Percentiles rank a stretch among this genome's conserved stretches.
Conservation (phyloP, 2,888 invertebrate species). For the Allacma fusca region DNA sequence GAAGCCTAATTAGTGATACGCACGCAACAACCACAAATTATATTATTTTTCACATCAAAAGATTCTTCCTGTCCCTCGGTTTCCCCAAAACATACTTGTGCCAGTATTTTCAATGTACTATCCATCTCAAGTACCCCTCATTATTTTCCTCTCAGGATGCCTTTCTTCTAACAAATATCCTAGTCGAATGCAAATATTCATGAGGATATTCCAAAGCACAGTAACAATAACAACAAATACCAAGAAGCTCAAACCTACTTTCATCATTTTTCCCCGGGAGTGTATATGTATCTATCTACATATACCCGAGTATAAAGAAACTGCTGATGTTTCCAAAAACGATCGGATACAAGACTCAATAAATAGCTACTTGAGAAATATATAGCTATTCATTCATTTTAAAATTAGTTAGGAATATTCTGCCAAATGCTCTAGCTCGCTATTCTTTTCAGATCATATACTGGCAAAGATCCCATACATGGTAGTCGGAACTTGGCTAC, state of each 20-base stretch:
- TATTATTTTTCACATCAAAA: conserved; percentile 37
- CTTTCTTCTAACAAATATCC: too few species aligned
- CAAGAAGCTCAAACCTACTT: too few species aligned
- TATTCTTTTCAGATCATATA: conserved; percentile 63
- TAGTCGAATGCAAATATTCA: too few species aligned
- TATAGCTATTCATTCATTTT: background rate
- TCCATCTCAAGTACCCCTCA: too few species aligned
- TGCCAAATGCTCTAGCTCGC: background rate
- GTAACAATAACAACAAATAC: too few species aligned
- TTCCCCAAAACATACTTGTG: too few species aligned
- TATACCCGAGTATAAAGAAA: too few species aligned
- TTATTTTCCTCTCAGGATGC: too few species aligned
- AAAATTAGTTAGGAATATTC: conserved; percentile 10
- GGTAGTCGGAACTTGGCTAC: conserved; percentile 88
- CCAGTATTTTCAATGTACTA: too few species aligned
- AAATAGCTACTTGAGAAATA: conserved; percentile 6
- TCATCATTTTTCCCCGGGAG: too few species aligned
- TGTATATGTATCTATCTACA: too few species aligned
- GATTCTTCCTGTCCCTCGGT: background rate
- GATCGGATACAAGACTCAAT: background rate
- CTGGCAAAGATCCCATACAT: conserved; percentile 88
- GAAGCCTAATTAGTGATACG: conserved; percentile 23
- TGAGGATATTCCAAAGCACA: too few species aligned
- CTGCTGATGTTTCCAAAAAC: background rate
- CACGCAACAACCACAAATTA: conserved; percentile 33